Percentiles rank a stretch among this genome's conserved stretches.
Conservation (phyloP, 1,140 invertebrate genomes). For the Pararge aegeria region DNA sequence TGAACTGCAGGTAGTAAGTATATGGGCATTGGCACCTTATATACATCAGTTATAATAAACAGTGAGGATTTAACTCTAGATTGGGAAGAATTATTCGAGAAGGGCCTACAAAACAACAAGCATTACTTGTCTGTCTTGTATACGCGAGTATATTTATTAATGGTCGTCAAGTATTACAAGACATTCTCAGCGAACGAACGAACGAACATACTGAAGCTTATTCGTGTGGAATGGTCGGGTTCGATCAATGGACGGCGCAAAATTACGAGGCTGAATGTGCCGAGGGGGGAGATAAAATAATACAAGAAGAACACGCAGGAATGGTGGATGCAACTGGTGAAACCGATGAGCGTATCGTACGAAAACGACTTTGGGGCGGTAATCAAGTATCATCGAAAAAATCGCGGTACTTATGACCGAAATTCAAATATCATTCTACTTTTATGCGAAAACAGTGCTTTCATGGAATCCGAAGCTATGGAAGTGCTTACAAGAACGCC, state of each 20-base stretch:
- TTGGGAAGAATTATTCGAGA: constrained; percentile 33
- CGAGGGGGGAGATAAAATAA: constrained; percentile 32
- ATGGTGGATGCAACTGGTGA: constrained; percentile 18
- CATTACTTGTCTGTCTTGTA: constrained; percentile 35
- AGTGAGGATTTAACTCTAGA: constrained; percentile 33
- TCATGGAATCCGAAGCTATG: constrained; percentile 36
- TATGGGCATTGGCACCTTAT: constrained; percentile 34
- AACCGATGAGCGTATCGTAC: constrained; percentile 2
- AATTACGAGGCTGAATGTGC: constrained; percentile 16
- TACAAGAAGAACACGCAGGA: constrained; percentile 2
- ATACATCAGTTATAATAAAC: constrained; percentile 33
- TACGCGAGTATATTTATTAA: constrained; percentile 32
- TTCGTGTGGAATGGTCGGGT: constrained; percentile 22
- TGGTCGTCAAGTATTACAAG: constrained; percentile 33
- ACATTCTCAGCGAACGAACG: constrained; percentile 32
- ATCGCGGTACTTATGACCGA: not conserved
- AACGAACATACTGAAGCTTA: constrained; percentile 25
- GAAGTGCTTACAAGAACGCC: constrained; percentile 24
- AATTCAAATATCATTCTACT: constrained; percentile 20
- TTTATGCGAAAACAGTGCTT: constrained; percentile 36
- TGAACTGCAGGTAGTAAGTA: too few species aligned
- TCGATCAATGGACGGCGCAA: not conserved
- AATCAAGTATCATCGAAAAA: constrained; percentile 10
- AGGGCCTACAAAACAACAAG: constrained; percentile 30
- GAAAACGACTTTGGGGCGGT: constrained; percentile 9